Conservation (phyloP, 2,888 invertebrate species). For the Antheraea assamensis region DNA sequence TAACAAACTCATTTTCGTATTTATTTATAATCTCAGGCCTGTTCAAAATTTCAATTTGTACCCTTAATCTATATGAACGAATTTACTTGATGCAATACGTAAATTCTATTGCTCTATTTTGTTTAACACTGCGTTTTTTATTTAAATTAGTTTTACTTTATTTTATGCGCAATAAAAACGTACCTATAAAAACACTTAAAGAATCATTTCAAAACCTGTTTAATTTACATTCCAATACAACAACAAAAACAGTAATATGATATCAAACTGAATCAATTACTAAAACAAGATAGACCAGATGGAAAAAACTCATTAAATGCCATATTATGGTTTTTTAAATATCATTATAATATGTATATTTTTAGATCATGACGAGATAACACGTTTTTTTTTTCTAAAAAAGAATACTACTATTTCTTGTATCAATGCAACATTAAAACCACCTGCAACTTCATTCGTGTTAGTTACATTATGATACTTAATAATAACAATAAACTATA, state of each 20-base stretch:
- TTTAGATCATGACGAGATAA: background rate
- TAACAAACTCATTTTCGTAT: too few species aligned
- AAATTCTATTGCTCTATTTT: background rate
- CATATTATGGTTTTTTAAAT: conserved; percentile 1
- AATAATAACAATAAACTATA: too few species aligned
- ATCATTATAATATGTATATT: background rate
- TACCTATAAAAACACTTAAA: background rate
- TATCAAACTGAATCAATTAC: background rate
- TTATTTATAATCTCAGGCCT: background rate
- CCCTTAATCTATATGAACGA: background rate
- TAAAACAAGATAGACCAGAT: background rate
- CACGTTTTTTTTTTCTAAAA: background rate
- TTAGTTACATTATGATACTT: too few species aligned
- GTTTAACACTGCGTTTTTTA: background rate
- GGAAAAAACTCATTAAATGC: background rate
- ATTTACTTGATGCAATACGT: background rate
- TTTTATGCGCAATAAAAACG: background rate
- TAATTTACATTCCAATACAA: background rate
- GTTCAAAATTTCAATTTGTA: background rate
- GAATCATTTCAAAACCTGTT: background rate
- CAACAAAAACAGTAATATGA: background rate
- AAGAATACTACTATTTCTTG: background rate
- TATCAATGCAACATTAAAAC: background rate
- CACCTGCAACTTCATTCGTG: too few species aligned
- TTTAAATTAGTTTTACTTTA: background rate